These are phyloP conservation scores for Galleria mellonella DNA, from an alignment of 1,140 invertebrate species.

Conservation along the genomic window DNA sequence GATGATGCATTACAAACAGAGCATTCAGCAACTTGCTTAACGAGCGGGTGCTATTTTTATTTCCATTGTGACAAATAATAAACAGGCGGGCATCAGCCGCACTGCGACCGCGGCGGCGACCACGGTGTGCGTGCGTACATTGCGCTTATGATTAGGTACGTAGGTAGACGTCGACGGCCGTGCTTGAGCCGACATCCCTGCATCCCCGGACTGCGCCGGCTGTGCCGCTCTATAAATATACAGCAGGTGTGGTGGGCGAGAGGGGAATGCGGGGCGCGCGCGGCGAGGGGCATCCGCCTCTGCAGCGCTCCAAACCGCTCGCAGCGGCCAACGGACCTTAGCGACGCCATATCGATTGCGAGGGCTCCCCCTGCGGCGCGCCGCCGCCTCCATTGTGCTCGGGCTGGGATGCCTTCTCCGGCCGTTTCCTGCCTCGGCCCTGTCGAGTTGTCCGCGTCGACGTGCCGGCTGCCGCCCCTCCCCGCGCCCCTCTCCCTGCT, in stretches of 20 bases:
- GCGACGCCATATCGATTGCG: slow-evolving; percentile 72
- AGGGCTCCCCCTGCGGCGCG: slow-evolving; percentile 68
- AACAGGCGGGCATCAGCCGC: slow-evolving; percentile 40
- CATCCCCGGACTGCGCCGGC: slow-evolving; percentile 53
- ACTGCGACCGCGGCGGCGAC: slow-evolving; percentile 14
- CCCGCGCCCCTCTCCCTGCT: slow-evolving; percentile 25
- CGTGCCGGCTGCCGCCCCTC: slow-evolving; percentile 16
- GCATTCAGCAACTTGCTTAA: slow-evolving; percentile 17
- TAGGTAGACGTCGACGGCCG: slow-evolving; percentile 32
- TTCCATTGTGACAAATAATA: slow-evolving; percentile 45
- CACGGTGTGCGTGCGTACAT: slow-evolving; percentile 11
- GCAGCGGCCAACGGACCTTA: slow-evolving; percentile 70
- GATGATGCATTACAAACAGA: background rate
- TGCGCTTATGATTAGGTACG: slow-evolving; percentile 10
- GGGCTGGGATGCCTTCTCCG: slow-evolving; percentile 60
- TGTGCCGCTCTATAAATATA: slow-evolving; percentile 67
- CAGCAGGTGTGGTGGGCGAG: slow-evolving; percentile 61
- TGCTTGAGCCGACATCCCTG: slow-evolving; percentile 52
- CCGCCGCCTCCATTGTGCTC: slow-evolving; percentile 65
- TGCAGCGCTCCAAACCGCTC: slow-evolving; percentile 63
- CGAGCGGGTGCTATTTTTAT: slow-evolving; percentile 44
- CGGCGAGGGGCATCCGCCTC: slow-evolving; percentile 57
- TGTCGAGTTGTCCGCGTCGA: slow-evolving; percentile 43
- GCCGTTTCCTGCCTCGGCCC: slow-evolving; percentile 52
- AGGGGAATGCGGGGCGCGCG: slow-evolving; percentile 38